Evolutionary conservation across 35 echinoderm and acorn worm species (phyloP), one percentile per base, ranked within the genome.

Genomic region (Ophiothrix spiculata): DNA sequence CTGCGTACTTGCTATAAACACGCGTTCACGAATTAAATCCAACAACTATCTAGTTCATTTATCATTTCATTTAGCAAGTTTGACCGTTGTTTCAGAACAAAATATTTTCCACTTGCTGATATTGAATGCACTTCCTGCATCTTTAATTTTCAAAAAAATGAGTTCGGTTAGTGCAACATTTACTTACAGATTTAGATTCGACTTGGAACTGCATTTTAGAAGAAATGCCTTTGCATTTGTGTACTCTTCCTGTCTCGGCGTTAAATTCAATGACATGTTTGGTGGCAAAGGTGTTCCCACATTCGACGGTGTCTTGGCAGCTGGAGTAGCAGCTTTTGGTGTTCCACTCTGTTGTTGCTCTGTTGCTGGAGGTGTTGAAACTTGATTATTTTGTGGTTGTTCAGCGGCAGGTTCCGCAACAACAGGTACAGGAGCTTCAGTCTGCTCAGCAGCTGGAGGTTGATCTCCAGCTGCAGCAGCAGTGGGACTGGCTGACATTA

Each of bases 161-260:
- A 63, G 21, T 31, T 16, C 13, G 19, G 34, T 39, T 56, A 23
- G 40, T 46, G 8, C 33, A 2, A 73, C 17, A 73, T 25, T 10
- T 42, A 98, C 95, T 93, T 89, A 98, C 95, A 98, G 85, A 86
- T 98, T 98, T 39, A 98, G 35, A 89, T 98, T 98, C 87, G 95
- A 91, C 42, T 94, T 94, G 63, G 80, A 84, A 78, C 95, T 98
- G 33, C 85, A 85, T 89, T 90, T 98, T 40, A 98, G 84, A 32
- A 98, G 78, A 69, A 86, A 98, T 23, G 95, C 80, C 79, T 98
- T 98, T 56, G 95, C 95, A 86, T 98, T 98, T 63, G 84, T 75
- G 75, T 94, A 91, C 74, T 91, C 95, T 60, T 98, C 88, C 77
- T 94, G 92, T 87, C 80, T 94, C 41, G 95, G 95, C 41, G 77